phyloP scores from a whole-genome alignment of 2,797 vertebrate species.

The Catamblyrhynchus diadema region DNA sequence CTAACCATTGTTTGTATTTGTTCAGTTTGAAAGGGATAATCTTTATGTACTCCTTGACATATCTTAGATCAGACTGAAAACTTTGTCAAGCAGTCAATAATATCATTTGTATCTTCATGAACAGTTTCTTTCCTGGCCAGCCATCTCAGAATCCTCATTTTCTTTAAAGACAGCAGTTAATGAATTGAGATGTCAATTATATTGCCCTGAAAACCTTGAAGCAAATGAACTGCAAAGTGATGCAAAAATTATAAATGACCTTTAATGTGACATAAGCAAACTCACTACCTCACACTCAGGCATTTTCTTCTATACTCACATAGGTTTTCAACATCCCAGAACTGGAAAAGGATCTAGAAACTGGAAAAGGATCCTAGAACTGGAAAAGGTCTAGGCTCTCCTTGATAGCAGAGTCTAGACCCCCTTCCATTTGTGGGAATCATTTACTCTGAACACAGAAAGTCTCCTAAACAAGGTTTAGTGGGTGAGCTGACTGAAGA shows the following conservation, averaged over 20 bases:
- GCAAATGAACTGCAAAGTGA: not conserved
- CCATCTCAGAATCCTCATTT: not conserved
- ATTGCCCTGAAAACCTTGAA: not conserved
- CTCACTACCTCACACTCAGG: not conserved
- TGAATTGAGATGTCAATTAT: not conserved
- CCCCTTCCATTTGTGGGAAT: not conserved
- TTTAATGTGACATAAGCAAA: not conserved
- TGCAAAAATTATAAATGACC: not conserved
- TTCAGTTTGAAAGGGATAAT: not conserved
- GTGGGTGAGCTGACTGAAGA: not conserved
- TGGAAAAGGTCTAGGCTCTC: no score
- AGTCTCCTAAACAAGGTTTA: not conserved
- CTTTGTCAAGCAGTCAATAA: not conserved
- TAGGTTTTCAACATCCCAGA: not conserved
- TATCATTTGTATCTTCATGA: not conserved
- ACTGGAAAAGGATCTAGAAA: not conserved
- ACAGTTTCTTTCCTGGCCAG: not conserved
- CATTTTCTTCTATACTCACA: not conserved
- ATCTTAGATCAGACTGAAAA: not conserved
- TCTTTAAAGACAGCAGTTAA: not conserved
- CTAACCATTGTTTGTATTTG: not conserved
- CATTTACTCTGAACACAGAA: not conserved
- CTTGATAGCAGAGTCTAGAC: not conserved
- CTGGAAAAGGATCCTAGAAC: no score
- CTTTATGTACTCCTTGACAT: not conserved